These are phyloP conservation scores for Drosophila asahinai DNA, from an alignment of 1,140 invertebrate genomes.

Conservation along the genomic window DNA sequence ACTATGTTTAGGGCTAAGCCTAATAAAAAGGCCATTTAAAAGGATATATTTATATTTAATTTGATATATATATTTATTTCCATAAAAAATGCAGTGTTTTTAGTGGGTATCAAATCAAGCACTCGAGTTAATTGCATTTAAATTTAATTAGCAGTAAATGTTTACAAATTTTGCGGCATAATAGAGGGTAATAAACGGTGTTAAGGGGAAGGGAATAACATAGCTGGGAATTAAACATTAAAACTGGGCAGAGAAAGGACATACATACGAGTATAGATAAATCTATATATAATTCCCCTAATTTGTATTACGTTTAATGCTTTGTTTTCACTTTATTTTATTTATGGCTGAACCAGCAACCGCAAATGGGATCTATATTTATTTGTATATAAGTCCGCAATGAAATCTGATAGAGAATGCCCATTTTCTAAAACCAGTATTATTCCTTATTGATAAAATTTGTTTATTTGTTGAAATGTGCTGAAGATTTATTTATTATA, in stretches of 20 bases:
- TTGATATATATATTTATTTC: conserved; percentile 28
- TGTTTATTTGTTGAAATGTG: background rate
- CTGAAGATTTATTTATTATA: background rate
- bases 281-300: conserved; percentile 65
- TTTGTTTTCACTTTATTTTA: conserved; percentile 43
- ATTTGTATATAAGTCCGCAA: conserved; percentile 8
- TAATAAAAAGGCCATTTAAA: conserved; percentile 36
- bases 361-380: conserved; percentile 23
- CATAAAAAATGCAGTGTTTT: conserved; percentile 27
- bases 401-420: background rate
- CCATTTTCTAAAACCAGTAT: no score
- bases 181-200: conserved; percentile 15
- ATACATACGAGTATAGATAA: conserved; percentile 2
- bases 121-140: conserved; percentile 79
- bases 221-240: conserved; percentile 17
- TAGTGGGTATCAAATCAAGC: conserved; percentile 64
- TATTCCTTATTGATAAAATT: background rate
- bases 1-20: conserved; percentile 29
- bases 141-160: conserved; percentile 82
- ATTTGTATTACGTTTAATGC: conserved; percentile 58
- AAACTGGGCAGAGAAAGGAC: background rate
- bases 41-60: conserved; percentile 30
- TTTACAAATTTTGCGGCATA: conserved; percentile 71
- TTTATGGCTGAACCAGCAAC: conserved; percentile 7
- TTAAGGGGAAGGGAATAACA: background rate